Base-by-base conservation (phyloP, 1,140 invertebrate genomes). In the Parapsyche elsis region DNA sequence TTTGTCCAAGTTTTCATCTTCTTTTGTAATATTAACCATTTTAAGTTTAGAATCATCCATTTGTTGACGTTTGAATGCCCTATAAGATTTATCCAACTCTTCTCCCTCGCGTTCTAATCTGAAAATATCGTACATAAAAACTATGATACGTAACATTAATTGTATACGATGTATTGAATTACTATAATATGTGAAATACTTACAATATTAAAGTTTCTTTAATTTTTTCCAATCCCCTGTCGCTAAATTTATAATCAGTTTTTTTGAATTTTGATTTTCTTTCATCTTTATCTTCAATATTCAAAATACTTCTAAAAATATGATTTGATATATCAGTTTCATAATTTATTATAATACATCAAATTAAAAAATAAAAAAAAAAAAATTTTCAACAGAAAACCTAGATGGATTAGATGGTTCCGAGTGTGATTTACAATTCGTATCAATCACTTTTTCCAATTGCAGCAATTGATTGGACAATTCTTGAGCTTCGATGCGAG, bases 61-160 rank as follows among this genome's bases (percentile, higher is more conserved):
- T 44, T 81, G 82, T 16, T 70, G 75, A 14, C 12, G 23, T 78
- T 81, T 81, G 64, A 83, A 83, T 75, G 80, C 80, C 38, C 73
- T 67, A 46, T 80, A 83, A 0, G 82, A 83, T 14, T 84, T 57
- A 80, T 87, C 86, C 12, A 88, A 84, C 45, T 84, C 85, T 61
- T 84, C 84, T 79, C 85, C 86, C 81, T 88, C 87, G 12, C 84
- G 53, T 84, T 87, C 86, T 49, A 88, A 81, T 61, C 84, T 82
- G 67, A 45, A 73, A 73, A 46, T 19, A 73, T 5, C 10, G 12
- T 53, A 53, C 16, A 1, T 12, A 53, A 5, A 53, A 5, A 53
- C 49, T 46, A 46, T 46, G 12, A 7, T 46, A 77, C 9, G n/a
- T 16, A 59, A 24, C 14, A 24, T 46, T 70, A 24, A 71, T 10